Conservation (phyloP, 1,140 invertebrate genomes). For the Drosophila varians region DNA sequence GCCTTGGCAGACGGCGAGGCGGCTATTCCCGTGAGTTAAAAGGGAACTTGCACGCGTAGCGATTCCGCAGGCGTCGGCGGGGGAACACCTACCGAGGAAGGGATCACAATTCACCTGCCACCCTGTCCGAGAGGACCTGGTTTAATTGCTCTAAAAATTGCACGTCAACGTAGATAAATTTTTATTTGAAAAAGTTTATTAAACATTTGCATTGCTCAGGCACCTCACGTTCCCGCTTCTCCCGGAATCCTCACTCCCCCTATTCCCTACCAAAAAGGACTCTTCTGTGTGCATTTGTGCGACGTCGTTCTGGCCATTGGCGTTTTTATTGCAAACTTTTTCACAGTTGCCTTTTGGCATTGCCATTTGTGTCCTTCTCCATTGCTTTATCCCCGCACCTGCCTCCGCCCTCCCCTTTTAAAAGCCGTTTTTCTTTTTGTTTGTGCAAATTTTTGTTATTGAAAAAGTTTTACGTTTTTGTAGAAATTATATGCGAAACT, state of each 20-base stretch:
- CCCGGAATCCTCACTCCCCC: neutral
- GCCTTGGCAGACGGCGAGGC: constrained; percentile 24
- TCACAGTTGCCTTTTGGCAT: constrained; percentile 61
- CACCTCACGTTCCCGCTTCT: constrained; percentile 51
- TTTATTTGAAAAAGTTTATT: constrained; percentile 82
- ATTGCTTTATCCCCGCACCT: constrained; percentile 8
- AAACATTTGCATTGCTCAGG: constrained; percentile 75
- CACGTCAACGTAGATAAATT: constrained; percentile 80
- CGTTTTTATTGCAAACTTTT: constrained; percentile 77
- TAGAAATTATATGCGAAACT: constrained; percentile 72
- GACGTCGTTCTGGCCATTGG: constrained; percentile 65
- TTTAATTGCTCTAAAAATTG: constrained; percentile 80
- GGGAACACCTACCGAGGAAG: constrained; percentile 7
- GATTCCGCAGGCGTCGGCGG: constrained; percentile 32
- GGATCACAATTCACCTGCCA: neutral
- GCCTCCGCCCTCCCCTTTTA: constrained; percentile 1
- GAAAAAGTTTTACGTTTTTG: constrained; percentile 75
- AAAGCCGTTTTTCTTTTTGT: constrained; percentile 14
- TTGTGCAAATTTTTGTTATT: constrained; percentile 69
- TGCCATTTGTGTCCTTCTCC: constrained; percentile 40
- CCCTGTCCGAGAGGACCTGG: constrained; percentile 3
- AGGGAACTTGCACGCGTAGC: constrained; percentile 50
- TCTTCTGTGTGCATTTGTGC: constrained; percentile 27
- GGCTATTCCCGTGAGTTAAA: constrained; percentile 39
- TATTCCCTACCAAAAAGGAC: neutral